Evolutionary conservation across 2,888 invertebrate species (phyloP).

Genomic region (Argyra leucocephala): DNA sequence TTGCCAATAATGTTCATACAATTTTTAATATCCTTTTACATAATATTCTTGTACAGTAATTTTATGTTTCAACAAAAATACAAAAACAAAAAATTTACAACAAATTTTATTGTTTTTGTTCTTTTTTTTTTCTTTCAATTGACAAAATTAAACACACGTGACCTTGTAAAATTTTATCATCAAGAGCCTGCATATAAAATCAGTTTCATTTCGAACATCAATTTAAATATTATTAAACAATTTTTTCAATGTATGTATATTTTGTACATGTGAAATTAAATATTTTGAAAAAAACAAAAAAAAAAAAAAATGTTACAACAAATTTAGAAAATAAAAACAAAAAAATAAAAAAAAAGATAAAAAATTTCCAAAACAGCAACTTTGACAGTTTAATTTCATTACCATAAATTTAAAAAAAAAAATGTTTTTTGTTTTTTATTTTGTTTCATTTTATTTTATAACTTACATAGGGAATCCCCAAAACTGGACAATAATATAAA

Average conservation of each 20-base stretch:
- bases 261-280: too few species aligned
- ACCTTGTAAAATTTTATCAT: neutral
- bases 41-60: neutral
- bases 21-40: neutral
- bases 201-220: neutral
- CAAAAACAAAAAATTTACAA: neutral
- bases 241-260: neutral
- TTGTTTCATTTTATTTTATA: neutral
- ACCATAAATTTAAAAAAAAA: neutral
- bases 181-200: too few species aligned
- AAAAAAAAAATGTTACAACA: neutral
- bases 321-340: too few species aligned
- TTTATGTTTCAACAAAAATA: neutral
- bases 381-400: conserved; percentile 1
- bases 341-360: neutral
- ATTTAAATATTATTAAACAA: neutral
- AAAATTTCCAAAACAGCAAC: neutral
- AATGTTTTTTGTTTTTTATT: neutral
- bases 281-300: neutral
- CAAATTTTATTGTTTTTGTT: neutral
- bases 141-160: neutral
- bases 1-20: neutral
- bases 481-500: conserved; percentile 1
- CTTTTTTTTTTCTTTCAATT: neutral
- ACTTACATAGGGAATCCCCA: neutral